Evolutionary conservation across 1,140 invertebrate genomes (phyloP).

Genomic region (Rhyacophila brunnea): DNA sequence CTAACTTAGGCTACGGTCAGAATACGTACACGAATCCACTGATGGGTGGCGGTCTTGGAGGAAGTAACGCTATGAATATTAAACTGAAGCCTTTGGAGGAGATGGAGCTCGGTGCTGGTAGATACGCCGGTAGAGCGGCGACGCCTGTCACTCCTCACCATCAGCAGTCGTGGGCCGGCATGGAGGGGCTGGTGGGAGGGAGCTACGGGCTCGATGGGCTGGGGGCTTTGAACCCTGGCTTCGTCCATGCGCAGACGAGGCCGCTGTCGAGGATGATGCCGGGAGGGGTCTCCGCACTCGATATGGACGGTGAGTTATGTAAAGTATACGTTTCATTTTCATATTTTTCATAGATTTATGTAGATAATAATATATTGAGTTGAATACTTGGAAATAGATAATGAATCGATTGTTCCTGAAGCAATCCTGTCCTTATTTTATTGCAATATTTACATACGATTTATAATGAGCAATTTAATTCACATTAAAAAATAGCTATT

Average conservation of each 20-base stretch:
- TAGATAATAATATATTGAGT: too few species aligned
- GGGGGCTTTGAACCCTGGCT: conserved; percentile 53
- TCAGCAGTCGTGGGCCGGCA: conserved; percentile 55
- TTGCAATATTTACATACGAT: too few species aligned
- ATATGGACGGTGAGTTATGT: conserved; percentile 54
- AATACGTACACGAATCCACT: conserved; percentile 63
- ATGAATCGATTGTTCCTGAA: too few species aligned
- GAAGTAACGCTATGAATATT: conserved; percentile 57
- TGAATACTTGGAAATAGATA: too few species aligned
- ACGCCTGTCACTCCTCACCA: conserved; percentile 63
- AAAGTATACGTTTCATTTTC: too few species aligned
- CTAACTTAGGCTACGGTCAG: conserved; percentile 52
- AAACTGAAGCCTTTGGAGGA: conserved; percentile 69
- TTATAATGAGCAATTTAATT: too few species aligned
- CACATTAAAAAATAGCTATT: too few species aligned
- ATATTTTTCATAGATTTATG: too few species aligned
- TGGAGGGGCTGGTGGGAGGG: conserved; percentile 58
- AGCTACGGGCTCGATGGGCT: conserved; percentile 60
- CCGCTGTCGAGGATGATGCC: conserved; percentile 54
- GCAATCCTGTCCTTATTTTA: too few species aligned
- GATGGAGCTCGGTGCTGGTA: conserved; percentile 61
- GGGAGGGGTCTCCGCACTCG: conserved; percentile 49
- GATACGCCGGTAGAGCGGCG: conserved; percentile 59
- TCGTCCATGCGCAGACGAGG: conserved; percentile 57
- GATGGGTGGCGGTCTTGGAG: conserved; percentile 46